Evolutionary conservation across 1,140 invertebrate genomes (phyloP), one percentile per base, ranked within the genome.

Genomic region (Magallana gigas): DNA sequence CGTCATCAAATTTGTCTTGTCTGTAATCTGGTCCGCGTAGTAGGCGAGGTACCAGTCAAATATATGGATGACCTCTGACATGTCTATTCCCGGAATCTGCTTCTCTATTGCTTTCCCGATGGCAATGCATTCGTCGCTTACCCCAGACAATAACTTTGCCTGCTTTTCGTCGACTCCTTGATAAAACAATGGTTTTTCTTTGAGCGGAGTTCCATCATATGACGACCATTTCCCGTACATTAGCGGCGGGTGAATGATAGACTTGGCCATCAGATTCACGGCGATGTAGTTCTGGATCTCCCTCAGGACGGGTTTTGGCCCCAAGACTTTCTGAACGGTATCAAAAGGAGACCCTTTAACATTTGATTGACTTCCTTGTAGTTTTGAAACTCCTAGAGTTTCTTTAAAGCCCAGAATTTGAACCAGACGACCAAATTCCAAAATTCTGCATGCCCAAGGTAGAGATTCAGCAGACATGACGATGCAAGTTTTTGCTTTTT

Each of bases 401-500:
- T 92, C 89, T 82, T 93, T 92, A 57, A 85, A 85, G 8, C 89
- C 90, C 1, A 91, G 83, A 68, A 93, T 81, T n/a, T 91, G 86
- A 57, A 91, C 90, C 29, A 83, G 68, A 57, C 84, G 89, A n/a
- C 90, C 92, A 84, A 90, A 92, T 58, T 91, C 89, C 12, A 88
- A 8, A 57, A 93, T 90, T 82, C 91, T 86, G 84, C 90, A 90
- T 14, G 90, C 92, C 91, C 92, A 93, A 18, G 92, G 92, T 12
- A 92, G 85, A 1, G 90, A 88, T 60, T 92, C 92, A 36, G 90
- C 88, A 56, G 85, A 89, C n/a, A 88, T 82, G 48, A 91, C 83
- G 18, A 76, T 85, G 76, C 88, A 89, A 18, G n/a, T 29, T 56
- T 86, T 71, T 12, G 57, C 87, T 57, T 85, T 88, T n/a, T 88